phyloP scores from a whole-genome alignment of 2,113 vertebrate genomes.

The Spilogale gracilis region DNA sequence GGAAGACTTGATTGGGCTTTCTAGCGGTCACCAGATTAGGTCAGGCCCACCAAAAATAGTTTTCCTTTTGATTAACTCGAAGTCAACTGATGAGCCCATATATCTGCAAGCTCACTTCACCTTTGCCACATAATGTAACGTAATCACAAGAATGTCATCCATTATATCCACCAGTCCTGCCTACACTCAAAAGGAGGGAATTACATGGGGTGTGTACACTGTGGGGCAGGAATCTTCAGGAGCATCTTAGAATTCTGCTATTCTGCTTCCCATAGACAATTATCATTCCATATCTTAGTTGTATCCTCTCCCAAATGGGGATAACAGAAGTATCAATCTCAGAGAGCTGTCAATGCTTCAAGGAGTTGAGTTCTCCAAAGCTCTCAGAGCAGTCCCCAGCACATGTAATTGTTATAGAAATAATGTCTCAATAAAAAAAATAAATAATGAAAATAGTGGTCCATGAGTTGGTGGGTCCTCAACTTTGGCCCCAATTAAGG shows the following conservation, averaged over 20 bases:
- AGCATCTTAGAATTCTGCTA: background rate
- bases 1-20: background rate
- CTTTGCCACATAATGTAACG: background rate
- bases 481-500: background rate
- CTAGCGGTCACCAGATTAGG: background rate
- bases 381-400: background rate
- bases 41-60: background rate
- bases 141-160: background rate
- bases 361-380: background rate
- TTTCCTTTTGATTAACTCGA: background rate
- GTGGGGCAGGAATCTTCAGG: background rate
- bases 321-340: background rate
- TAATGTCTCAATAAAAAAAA: background rate
- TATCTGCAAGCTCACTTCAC: background rate
- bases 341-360: background rate
- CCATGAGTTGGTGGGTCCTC: background rate
- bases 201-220: background rate
- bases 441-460: background rate
- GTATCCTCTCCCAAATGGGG: background rate
- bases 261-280: background rate
- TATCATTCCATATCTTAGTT: background rate
- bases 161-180: too few relatives aligned
- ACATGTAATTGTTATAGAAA: background rate
- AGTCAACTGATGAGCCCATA: background rate
- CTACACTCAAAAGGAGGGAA: background rate